Base-by-base conservation (phyloP, 2,888 invertebrate species). In the Drosophila barbarae region DNA sequence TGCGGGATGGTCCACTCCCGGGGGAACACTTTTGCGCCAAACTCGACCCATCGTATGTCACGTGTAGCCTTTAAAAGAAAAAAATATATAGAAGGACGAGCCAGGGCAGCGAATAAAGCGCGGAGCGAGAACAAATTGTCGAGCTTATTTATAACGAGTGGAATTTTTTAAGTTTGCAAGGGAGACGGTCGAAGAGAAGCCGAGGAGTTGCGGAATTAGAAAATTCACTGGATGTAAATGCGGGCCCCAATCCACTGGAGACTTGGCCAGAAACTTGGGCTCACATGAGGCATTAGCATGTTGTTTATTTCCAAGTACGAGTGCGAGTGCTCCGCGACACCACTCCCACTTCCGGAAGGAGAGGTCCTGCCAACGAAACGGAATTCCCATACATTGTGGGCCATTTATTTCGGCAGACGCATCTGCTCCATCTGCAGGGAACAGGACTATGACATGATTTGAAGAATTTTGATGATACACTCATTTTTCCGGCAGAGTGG, bases 71-170 rank as follows among this genome's bases (percentile, higher is more conserved):
- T 47, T 56, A 53, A 55, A 42, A 35, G 30, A 21, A 36, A 21
- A 13, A 13, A 23, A 18, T 18, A 15, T 26, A 15, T 28, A 10
- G 15, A 28, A 42, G 7, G 46, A 23, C 34, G 7, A 10, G 39
- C 30, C 28, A 28, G 34, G 26, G 13, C n/a, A 18, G 6, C 10
- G 26, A n/a, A n/a, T 7, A 26, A 5, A 15, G 13, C 10, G 28
- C 34, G n/a, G 42, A 10, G 38, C 34, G 5, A 30, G 12, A 52
- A 64, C 28, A 76, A 75, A 66, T 76, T 76, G 64, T 66, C 57
- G 49, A 63, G 67, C 68, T 74, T 74, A 65, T 54, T 72, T 71
- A 72, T 73, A 63, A 76, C 76, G 70, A 83, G 74, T 23, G 60
- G 60, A 70, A 78, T 76, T 74, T 70, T 61, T 61, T 47, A 73